Evolutionary conservation across 2,797 vertebrate genomes (phyloP).

Genomic region (Onychomys arenicola): DNA sequence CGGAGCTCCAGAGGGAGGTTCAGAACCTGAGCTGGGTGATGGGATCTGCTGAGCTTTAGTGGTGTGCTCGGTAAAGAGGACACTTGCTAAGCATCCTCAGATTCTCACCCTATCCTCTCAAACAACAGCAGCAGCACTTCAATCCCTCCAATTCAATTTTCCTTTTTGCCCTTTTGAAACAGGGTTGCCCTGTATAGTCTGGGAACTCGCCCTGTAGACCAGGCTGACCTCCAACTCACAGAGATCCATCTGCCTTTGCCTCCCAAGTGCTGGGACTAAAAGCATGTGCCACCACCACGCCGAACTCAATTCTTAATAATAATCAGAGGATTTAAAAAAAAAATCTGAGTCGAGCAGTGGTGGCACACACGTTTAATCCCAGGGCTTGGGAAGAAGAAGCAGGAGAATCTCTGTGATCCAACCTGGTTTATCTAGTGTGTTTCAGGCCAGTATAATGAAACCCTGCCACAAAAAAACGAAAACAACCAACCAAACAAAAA

Average conservation of each 20-base stretch:
- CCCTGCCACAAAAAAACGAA: neutral
- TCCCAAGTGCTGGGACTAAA: neutral
- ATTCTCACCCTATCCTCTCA: neutral
- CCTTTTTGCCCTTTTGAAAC: neutral
- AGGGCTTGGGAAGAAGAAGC: neutral
- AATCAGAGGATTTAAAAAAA: neutral
- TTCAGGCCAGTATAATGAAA: neutral
- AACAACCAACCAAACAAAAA: neutral
- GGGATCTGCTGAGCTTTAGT: neutral
- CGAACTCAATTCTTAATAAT: neutral
- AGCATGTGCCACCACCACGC: rapidly evolving
- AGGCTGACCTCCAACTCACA: neutral
- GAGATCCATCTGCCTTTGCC: neutral
- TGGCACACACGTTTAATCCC: neutral
- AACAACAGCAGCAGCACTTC: neutral
- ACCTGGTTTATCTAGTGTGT: neutral
- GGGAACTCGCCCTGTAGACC: neutral
- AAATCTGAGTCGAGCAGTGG: neutral
- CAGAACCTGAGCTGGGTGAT: neutral
- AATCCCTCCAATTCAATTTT: neutral
- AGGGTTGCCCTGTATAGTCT: neutral
- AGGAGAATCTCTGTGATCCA: neutral
- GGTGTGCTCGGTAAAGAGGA: constrained; percentile 25
- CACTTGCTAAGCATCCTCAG: neutral
- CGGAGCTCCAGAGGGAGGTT: no score